These are phyloP conservation scores for Enteromius fasciolatus DNA, from an alignment of 2,797 vertebrate species.

Conservation along the genomic window DNA sequence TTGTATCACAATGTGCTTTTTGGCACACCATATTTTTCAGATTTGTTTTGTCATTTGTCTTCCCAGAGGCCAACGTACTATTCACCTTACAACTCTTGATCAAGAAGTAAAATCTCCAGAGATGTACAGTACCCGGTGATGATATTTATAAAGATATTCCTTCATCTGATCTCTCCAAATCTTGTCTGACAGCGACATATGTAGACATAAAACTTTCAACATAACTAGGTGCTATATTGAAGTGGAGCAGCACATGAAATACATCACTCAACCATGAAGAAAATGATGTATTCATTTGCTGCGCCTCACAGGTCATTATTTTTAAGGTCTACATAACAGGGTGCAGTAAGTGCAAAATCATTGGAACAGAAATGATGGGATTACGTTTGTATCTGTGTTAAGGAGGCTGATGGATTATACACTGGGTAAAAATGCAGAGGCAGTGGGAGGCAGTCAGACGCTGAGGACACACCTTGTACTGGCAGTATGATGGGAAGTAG, in stretches of 20 bases:
- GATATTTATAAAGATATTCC: background rate
- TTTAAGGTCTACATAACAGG: constrained; percentile 33
- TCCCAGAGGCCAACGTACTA: background rate
- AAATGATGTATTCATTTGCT: constrained; percentile 34
- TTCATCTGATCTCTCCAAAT: background rate
- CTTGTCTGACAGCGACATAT: background rate
- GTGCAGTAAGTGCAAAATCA: constrained; percentile 35
- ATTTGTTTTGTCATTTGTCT: constrained; percentile 36
- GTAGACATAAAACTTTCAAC: constrained; percentile 32
- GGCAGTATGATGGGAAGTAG: constrained; percentile 40
- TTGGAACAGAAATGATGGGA: constrained; percentile 49
- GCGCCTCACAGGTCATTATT: constrained; percentile 41
- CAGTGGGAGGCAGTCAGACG: constrained; percentile 20
- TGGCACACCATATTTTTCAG: constrained; percentile 9
- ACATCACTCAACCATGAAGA: constrained; percentile 36
- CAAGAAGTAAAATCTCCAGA: background rate
- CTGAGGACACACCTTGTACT: constrained; percentile 44
- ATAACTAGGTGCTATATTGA: constrained; percentile 6
- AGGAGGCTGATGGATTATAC: constrained; percentile 5
- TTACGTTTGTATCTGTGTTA: constrained; percentile 41
- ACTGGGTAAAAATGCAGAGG: constrained; percentile 9
- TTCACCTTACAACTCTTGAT: constrained; percentile 14
- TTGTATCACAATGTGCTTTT: constrained; percentile 66
- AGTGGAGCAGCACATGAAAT: background rate
- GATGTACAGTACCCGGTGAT: background rate